A percentile compares a stretch with the other conserved stretches of the same genome.
phyloP scores from a whole-genome alignment of 2,113 vertebrate genomes.

The Greenwoodochromis staneri region DNA sequence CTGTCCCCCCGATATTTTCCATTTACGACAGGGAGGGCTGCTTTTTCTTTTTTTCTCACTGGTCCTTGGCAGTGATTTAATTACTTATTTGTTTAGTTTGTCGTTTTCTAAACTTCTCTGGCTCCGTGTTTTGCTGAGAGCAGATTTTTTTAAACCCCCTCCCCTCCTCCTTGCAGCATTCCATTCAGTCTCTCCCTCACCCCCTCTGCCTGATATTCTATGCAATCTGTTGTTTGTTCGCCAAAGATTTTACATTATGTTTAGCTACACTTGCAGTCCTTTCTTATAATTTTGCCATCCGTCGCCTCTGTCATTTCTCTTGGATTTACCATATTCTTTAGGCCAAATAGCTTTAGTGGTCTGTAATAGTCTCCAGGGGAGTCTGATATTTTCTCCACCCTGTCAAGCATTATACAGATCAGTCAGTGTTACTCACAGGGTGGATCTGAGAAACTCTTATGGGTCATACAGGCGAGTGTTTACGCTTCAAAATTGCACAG shows the following conservation, averaged over 20 bases:
- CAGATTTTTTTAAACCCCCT: slow-evolving; percentile 38
- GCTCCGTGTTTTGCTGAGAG: slow-evolving; percentile 46
- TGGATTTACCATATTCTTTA: neutral
- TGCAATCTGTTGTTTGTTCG: neutral
- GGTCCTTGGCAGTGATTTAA: slow-evolving; percentile 56
- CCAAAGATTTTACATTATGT: neutral
- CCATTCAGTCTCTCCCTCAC: slow-evolving; percentile 10
- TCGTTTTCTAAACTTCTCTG: slow-evolving; percentile 49
- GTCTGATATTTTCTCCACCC: slow-evolving; percentile 37
- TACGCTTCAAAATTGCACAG: neutral
- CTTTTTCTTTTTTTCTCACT: slow-evolving; percentile 36
- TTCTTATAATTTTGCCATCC: neutral
- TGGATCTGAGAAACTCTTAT: slow-evolving; percentile 5
- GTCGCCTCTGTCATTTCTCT: neutral
- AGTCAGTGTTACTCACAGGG: slow-evolving; percentile 30
- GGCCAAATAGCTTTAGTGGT: slow-evolving; percentile 29
- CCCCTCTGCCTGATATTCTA: slow-evolving; percentile 7
- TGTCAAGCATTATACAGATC: slow-evolving; percentile 11
- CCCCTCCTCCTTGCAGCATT: slow-evolving; percentile 51
- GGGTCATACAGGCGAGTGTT: neutral
- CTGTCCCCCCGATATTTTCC: slow-evolving; percentile 23
- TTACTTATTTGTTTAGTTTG: slow-evolving; percentile 64
- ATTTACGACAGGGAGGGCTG: slow-evolving; percentile 24
- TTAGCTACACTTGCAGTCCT: neutral
- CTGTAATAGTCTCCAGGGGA: slow-evolving; percentile 52